phyloP scores from a whole-genome alignment of 2,797 vertebrate species.

The Cyprinodon diabolis region DNA sequence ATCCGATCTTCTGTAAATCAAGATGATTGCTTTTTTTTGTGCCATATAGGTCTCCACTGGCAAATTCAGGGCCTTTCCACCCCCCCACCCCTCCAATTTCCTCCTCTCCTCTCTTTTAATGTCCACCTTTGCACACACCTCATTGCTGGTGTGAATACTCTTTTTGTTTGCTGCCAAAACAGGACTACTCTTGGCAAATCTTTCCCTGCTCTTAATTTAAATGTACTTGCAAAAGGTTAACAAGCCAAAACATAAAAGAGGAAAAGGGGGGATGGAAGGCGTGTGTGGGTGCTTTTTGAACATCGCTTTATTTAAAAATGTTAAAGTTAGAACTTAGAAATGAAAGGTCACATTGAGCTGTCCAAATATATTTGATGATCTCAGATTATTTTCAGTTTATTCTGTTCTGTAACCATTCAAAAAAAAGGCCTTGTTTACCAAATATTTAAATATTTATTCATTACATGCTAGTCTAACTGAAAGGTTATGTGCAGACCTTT shows the following conservation, averaged over 20 bases:
- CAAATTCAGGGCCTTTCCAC: conserved; percentile 42
- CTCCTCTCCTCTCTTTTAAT: conserved; percentile 40
- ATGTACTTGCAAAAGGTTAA: conserved; percentile 22
- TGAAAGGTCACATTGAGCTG: background rate
- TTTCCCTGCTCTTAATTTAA: conserved; percentile 49
- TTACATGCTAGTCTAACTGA: background rate
- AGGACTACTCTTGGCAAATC: conserved; percentile 55
- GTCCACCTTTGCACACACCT: conserved; percentile 34
- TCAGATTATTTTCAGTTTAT: background rate
- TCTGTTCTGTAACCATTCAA: background rate
- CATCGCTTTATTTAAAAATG: background rate
- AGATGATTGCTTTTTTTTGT: conserved; percentile 31
- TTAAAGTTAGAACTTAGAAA: background rate
- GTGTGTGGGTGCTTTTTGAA: too few relatives aligned
- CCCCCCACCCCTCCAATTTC: conserved; percentile 14
- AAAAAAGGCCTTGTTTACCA: background rate
- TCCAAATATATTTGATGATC: background rate
- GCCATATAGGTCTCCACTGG: conserved; percentile 41
- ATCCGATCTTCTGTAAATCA: conserved; percentile 53
- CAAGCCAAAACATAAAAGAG: conserved; percentile 10
- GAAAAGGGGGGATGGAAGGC: background rate
- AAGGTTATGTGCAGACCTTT: background rate
- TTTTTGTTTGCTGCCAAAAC: conserved; percentile 77
- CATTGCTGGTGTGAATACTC: conserved; percentile 76
- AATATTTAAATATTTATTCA: background rate